Percentiles rank a stretch among this genome's conserved stretches.
Conservation (phyloP, 2,888 invertebrate species). For the Chaitophorus viminalis region DNA sequence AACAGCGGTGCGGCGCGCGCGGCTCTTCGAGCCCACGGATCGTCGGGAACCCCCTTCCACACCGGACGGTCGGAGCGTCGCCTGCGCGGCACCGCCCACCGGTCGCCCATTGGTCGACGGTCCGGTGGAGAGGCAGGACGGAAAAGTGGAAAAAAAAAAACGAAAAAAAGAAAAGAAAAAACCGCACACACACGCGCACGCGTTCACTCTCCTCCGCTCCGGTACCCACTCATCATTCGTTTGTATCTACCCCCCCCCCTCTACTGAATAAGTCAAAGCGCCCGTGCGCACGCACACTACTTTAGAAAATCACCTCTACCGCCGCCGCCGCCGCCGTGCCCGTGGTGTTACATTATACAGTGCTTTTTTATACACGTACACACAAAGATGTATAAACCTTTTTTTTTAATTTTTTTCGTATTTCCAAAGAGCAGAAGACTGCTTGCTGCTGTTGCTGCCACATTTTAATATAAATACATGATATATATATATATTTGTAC, state of each 20-base stretch:
- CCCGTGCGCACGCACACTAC: neutral
- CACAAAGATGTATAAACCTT: neutral
- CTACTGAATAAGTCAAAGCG: neutral
- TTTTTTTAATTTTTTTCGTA: neutral
- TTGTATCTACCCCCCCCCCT: neutral
- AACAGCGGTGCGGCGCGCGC: conserved; percentile 22
- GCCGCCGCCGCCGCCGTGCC: neutral
- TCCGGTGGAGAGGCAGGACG: conserved; percentile 30
- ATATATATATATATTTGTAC: too few relatives aligned
- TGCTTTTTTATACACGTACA: neutral
- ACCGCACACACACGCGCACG: neutral
- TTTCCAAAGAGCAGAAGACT: neutral
- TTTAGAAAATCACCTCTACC: conserved; percentile 19
- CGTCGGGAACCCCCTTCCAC: neutral
- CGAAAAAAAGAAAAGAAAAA: neutral
- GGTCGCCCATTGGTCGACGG: neutral
- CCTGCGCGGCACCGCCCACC: conserved; percentile 36
- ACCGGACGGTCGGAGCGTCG: neutral
- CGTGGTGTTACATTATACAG: neutral
- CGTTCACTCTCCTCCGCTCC: neutral
- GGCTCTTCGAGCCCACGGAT: conserved; percentile 35
- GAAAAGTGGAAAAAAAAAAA: neutral
- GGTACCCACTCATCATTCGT: neutral
- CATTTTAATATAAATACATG: too few relatives aligned
- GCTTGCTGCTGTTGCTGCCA: too few relatives aligned